phyloP scores from a whole-genome alignment of 2,797 vertebrate genomes.

The Ispidina lecontei region DNA sequence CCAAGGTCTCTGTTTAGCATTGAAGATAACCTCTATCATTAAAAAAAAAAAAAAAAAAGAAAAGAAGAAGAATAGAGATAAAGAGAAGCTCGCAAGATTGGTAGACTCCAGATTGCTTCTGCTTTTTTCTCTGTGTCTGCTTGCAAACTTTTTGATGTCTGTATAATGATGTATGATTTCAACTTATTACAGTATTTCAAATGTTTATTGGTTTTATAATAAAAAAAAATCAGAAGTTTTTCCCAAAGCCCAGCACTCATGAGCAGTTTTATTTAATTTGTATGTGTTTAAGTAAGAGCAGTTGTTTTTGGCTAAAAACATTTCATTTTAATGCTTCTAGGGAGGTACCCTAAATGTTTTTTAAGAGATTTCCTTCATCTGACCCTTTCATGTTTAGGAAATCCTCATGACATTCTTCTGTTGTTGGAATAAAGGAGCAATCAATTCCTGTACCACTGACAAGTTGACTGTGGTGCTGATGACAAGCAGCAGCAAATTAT shows the following conservation, averaged over 20 bases:
- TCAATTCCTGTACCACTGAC: background rate
- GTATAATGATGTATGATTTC: conserved; percentile 31
- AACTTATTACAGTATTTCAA: conserved; percentile 14
- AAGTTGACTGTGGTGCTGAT: background rate
- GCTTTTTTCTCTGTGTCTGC: conserved; percentile 4
- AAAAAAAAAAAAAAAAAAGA: background rate
- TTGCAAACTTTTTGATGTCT: conserved; percentile 26
- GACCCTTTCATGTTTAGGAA: background rate
- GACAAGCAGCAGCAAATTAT: background rate
- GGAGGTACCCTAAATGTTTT: background rate
- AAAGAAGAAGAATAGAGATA: background rate
- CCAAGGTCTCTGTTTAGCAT: conserved; percentile 18
- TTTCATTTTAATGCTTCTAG: background rate
- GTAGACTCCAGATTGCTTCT: background rate
- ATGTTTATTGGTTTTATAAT: conserved; percentile 30
- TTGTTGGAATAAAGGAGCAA: background rate
- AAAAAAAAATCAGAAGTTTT: conserved; percentile 30
- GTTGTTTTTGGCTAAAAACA: background rate
- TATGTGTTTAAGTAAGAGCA: background rate
- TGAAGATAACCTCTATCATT: background rate
- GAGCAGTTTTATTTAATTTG: background rate
- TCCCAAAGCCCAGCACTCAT: background rate
- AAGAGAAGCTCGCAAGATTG: background rate
- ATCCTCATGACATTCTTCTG: background rate
- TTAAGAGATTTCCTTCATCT: background rate